Base-by-base conservation (phyloP, 1,140 invertebrate species). In the Drosophila azteca region DNA sequence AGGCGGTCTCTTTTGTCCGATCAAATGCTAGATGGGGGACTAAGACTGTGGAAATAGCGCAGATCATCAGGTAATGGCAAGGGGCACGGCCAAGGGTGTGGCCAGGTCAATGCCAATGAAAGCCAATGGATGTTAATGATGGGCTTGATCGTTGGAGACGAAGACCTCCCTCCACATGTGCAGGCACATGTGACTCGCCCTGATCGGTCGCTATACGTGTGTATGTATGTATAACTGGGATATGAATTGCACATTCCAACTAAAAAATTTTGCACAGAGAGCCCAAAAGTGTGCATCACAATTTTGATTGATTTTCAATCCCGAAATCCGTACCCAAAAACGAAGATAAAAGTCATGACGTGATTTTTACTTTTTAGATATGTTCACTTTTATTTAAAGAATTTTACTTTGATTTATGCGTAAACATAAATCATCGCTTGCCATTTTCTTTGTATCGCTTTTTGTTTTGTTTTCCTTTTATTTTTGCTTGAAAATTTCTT, bases 341-440 rank as follows among this genome's bases (percentile, higher is more conserved):
- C 35, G 5, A 44, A 46, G 54, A 46, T 63, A 58, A 67, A 52
- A 50, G 50, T 39, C 22, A 22, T 4, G 1, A 15, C 5, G 0
- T 17, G 11, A 1, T 6, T 4, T 24, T 64, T 82, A 70, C 13
- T 79, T 88, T 88, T 88, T 89, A 89, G 83, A 88, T 88, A 88
- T 88, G 83, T 88, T 88, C 84, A 88, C 63, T 88, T 88, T 88
- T 88, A 88, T 88, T 88, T 79, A 63, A 88, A 88, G 84, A 88
- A 65, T 88, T 88, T 88, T 88, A 79, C 54, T 88, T 75, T 77
- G 76, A 88, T 83, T 89, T 83, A 88, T 79, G 76, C 79, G 79
- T 77, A 83, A 88, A 79, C 79, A 83, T 68, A 71, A 85, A 88
- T 77, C 73, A 80, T 74, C 60, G 73, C 9, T 58, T 24, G 31